Base-by-base conservation (phyloP, 2,113 vertebrate species). In the Microtus richardsoni region DNA sequence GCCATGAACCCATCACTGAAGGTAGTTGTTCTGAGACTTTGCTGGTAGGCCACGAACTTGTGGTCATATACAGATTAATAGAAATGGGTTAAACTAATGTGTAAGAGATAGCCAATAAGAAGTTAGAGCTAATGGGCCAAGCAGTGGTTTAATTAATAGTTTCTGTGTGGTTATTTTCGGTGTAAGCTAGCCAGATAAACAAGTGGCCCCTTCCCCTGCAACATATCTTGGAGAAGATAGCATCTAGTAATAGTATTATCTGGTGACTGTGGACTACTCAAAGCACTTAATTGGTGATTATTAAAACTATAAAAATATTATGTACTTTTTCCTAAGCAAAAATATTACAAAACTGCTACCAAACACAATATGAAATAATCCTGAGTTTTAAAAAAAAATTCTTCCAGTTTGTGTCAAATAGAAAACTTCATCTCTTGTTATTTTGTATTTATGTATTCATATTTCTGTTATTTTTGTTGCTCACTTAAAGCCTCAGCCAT, bases 261-360 rank as follows among this genome's bases (percentile, higher is more conserved):
- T 94, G 39, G 33, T 91, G 68, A 7, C 47, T 60, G 44, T 24
- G 70, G 39, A 24, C 49, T 30, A 95, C 52, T 19, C 49, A 68
- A 91, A 88, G 66, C 26, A 19, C 28, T 58, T 95, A 92, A 85
- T 92, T 91, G 82, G 39, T 95, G 44, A 80, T 74, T 88, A 91
- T 85, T 82, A 95, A 96, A 96, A 82, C 33, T 39, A 77, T 44
- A 80, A 78, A 64, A 28, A 93, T 74, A 94, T 62, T 73, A 33
- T 66, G 4, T 17, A 68, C 49, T 85, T 88, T 78, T 86, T 92
- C 88, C 77, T 47, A 7, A 16, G 64, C 47, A 33, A 24, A 68
- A 30, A 52, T 95, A 14, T 68, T 92, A 5, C 41, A 77, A 96
- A 95, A 92, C 33, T 66, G 10, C 30, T 64, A 92, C 4, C n/a